Base-by-base conservation (phyloP, 2,113 vertebrate genomes). In the Rhipidura dahli region DNA sequence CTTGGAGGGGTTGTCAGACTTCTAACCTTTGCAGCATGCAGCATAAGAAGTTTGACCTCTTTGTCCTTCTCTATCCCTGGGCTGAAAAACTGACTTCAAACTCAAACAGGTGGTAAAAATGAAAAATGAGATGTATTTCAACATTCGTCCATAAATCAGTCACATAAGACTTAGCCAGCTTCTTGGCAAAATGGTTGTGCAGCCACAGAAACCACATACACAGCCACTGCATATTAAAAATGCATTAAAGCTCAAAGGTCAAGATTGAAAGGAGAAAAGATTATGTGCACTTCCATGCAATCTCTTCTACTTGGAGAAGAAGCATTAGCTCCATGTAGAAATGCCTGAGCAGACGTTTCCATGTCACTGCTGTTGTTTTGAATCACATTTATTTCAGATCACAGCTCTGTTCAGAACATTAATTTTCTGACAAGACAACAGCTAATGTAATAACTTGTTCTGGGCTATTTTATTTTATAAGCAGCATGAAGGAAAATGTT, bases 121-220 rank as follows among this genome's bases (percentile, higher is more conserved):
- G 49, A 96, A 88, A 89, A 96, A 80, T 75, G 69, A 83, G 64
- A 59, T 83, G 22, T 87, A 93, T 56, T 88, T 94, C 61, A 88
- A n/a, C 51, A 66, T 90, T 93, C 45, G 61, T 50, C 50, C 51
- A 60, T 86, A 95, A 94, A 88, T 79, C 78, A 69, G 28, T 17
- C 42, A 73, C 13, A n/a, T 0, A 83, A 42, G 86, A 70, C 13
- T 20, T 47, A 30, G 13, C 39, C 77, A 60, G 27, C 35, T 83
- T 63, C 54, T 68, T 57, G 70, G 35, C 63, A 94, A 89, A 83
- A 83, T 30, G 28, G 33, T n/a, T 60, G 49, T 76, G 33, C 24
- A 82, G 30, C 15, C 59, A 75, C 53, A 92, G 76, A 95, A 96
- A 92, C 70, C 53, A 77, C 63, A 44, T 8, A 51, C 17, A 68